Conservation (phyloP, 2,797 vertebrate genomes). For the Trachops cirrhosus region DNA sequence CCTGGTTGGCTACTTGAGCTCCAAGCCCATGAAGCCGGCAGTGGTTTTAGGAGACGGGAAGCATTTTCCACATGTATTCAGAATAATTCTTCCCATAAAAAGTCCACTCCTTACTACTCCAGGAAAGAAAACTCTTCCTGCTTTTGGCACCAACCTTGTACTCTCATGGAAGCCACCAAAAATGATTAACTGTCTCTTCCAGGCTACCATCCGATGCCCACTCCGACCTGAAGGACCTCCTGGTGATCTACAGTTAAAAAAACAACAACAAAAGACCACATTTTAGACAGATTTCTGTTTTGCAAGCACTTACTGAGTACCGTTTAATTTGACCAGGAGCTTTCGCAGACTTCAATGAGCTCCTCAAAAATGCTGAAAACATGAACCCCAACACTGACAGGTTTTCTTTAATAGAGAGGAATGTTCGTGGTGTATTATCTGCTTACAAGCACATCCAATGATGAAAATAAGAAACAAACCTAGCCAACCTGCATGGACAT, state of each 20-base stretch:
- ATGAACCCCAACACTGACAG: not conserved
- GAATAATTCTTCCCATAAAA: not conserved
- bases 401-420: not conserved
- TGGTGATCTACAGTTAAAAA: constrained; percentile 83
- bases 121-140: not conserved
- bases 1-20: not conserved
- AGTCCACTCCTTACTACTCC: too few species aligned
- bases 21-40: fast-evolving
- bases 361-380: not conserved
- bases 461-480: not conserved
- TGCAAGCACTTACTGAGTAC: not conserved
- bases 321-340: not conserved
- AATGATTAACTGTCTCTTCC: constrained; percentile 92
- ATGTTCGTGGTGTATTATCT: not conserved
- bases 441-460: not conserved
- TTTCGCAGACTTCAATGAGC: not conserved
- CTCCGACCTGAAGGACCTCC: constrained; percentile 95
- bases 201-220: constrained; percentile 94
- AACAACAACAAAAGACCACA: not conserved
- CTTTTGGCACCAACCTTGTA: constrained; percentile 84
- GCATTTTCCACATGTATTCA: fast-evolving
- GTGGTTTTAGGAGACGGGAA: too few species aligned
- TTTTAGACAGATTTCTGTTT: not conserved
- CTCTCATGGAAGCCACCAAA: constrained; percentile 99
- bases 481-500: not conserved